Conservation (phyloP, 2,888 invertebrate genomes). For the Sisyra nigra region DNA sequence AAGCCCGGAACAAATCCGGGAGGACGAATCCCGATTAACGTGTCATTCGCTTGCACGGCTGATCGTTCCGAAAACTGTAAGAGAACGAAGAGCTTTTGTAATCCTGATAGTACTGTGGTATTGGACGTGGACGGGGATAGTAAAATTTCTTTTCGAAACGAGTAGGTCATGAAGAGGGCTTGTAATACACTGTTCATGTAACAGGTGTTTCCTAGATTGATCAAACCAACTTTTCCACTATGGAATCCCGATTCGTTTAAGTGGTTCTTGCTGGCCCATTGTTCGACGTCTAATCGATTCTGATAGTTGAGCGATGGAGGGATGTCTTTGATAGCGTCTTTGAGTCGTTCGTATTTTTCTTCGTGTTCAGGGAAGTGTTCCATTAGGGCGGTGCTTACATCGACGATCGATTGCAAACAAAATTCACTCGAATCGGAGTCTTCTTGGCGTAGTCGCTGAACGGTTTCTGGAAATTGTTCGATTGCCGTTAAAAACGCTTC, state of each 20-base stretch:
- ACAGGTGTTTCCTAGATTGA: constrained; percentile 76
- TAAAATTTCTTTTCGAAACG: constrained; percentile 55
- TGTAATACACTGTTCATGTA: constrained; percentile 82
- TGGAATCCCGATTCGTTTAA: not conserved
- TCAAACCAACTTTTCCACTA: constrained; percentile 49
- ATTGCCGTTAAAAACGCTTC: constrained; percentile 42
- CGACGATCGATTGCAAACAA: constrained; percentile 41
- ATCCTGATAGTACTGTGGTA: constrained; percentile 36
- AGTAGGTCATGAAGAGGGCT: constrained; percentile 65
- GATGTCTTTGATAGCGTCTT: constrained; percentile 21
- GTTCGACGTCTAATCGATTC: constrained; percentile 20
- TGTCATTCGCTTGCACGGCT: constrained; percentile 53
- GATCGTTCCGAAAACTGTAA: constrained; percentile 49
- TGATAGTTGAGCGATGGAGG: constrained; percentile 19
- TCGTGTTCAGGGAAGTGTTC: constrained; percentile 30
- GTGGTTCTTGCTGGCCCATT: constrained; percentile 19
- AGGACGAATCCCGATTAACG: constrained; percentile 54
- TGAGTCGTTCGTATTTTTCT: constrained; percentile 21
- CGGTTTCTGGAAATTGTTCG: constrained; percentile 31
- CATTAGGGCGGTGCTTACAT: constrained; percentile 35
- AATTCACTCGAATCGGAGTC: constrained; percentile 29
- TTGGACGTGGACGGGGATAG: constrained; percentile 33
- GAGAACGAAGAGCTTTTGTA: constrained; percentile 59
- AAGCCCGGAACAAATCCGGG: constrained; percentile 59
- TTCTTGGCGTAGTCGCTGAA: constrained; percentile 37